Percentiles rank a stretch among this genome's conserved stretches.
phyloP scores from a whole-genome alignment of 2,888 invertebrate species.

The Drosophila lacicola region DNA sequence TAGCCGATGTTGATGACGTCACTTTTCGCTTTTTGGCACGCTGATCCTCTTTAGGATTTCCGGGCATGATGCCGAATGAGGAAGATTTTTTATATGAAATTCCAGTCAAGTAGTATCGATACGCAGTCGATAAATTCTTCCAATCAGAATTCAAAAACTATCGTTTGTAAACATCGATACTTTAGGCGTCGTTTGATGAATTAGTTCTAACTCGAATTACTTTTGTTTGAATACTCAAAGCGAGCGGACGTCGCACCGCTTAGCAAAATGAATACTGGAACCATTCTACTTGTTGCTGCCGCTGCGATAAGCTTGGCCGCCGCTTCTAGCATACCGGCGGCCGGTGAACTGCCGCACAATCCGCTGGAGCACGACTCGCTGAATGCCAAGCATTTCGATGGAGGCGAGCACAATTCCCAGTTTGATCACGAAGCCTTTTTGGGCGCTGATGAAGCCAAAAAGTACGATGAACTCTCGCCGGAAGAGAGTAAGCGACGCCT shows the following conservation, averaged over 20 bases:
- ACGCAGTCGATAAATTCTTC: background rate
- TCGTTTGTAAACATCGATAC: conserved; percentile 34
- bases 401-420: conserved; percentile 93
- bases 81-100: background rate
- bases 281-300: conserved; percentile 52
- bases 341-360: conserved; percentile 88
- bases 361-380: conserved; percentile 90
- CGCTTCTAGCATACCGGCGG: conserved; percentile 62
- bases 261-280: conserved; percentile 24
- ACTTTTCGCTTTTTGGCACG: no score
- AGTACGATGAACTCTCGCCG: conserved; percentile 96
- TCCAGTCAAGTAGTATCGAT: background rate
- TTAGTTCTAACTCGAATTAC: conserved; percentile 28
- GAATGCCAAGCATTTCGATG: conserved; percentile 90
- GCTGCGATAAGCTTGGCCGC: conserved; percentile 43
- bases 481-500: conserved; percentile 97
- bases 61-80: no score
- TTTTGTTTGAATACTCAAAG: conserved; percentile 42
- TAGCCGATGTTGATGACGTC: background rate
- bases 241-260: conserved; percentile 26
- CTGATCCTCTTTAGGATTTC: no score
- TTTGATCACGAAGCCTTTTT: conserved; percentile 99
- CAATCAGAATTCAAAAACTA: conserved; percentile 20
- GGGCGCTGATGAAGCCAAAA: conserved; percentile 96
- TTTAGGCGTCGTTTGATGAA: conserved; percentile 18